phyloP scores from a whole-genome alignment of 2,888 invertebrate species.

The Punctoribates punctum region DNA sequence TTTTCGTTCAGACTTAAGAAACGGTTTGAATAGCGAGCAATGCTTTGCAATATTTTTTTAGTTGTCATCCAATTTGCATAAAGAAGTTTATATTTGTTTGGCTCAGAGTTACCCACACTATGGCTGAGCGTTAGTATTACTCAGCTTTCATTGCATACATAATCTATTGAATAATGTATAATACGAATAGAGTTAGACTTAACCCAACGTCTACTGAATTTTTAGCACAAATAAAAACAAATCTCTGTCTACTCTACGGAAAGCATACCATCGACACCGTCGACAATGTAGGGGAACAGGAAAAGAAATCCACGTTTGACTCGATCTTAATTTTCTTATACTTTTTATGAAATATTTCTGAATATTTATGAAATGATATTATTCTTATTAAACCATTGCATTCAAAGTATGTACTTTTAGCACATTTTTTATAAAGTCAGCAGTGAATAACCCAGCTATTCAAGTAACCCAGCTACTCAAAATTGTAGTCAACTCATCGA shows the following conservation, averaged over 20 bases:
- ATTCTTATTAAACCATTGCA: too few species aligned
- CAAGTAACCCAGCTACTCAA: too few species aligned
- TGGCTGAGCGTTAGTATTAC: background rate
- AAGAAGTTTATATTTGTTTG: constrained; percentile 32
- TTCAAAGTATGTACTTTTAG: too few species aligned
- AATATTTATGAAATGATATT: too few species aligned
- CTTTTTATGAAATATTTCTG: too few species aligned
- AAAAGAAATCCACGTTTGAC: too few species aligned
- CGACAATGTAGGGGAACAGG: too few species aligned
- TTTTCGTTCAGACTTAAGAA: background rate
- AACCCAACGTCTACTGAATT: constrained; percentile 23
- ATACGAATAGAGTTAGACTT: background rate
- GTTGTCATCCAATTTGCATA: constrained; percentile 29
- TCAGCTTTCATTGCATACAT: constrained; percentile 22
- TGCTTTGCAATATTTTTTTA: constrained; percentile 22
- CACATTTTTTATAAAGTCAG: too few species aligned
- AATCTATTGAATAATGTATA: constrained; percentile 22
- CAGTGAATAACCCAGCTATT: too few species aligned
- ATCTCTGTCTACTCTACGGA: background rate
- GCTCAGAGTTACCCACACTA: background rate
- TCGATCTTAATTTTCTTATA: too few species aligned
- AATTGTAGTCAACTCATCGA: too few species aligned
- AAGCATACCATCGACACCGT: background rate
- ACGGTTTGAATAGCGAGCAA: background rate
- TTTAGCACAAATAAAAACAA: constrained; percentile 33